phyloP scores from a whole-genome alignment of 2,888 invertebrate genomes.

The Polyommatus icarus region DNA sequence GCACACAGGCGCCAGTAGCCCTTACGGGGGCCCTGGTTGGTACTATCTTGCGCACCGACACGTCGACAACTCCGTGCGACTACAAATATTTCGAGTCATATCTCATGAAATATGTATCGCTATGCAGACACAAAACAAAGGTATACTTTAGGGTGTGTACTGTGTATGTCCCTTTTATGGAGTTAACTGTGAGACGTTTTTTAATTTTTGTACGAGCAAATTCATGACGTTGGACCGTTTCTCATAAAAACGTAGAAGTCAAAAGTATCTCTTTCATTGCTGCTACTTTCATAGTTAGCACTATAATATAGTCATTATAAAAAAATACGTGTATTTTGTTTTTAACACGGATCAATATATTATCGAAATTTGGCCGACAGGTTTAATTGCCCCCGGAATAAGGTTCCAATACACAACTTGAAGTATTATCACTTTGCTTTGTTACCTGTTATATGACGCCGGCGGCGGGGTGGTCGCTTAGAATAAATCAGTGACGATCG shows the following conservation, averaged over 20 bases:
- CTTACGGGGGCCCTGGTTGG: too few species aligned
- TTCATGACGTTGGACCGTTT: not conserved
- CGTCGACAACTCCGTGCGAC: slow-evolving; percentile 8
- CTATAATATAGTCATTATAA: too few species aligned
- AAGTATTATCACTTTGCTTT: not conserved
- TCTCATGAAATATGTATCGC: not conserved
- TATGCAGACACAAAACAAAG: not conserved
- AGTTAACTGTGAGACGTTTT: not conserved
- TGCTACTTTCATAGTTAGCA: too few species aligned
- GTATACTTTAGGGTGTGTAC: not conserved
- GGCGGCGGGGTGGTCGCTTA: slow-evolving; percentile 64
- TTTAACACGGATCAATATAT: too few species aligned
- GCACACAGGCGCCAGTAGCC: too few species aligned
- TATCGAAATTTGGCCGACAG: too few species aligned
- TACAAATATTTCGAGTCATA: slow-evolving; percentile 21
- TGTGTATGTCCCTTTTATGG: not conserved
- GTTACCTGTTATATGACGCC: not conserved
- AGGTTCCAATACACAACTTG: too few species aligned
- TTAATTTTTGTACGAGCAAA: not conserved
- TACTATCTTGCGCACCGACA: not conserved
- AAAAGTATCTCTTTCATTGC: not conserved
- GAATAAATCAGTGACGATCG: slow-evolving; percentile 90
- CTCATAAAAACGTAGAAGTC: not conserved
- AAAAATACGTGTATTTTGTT: too few species aligned
- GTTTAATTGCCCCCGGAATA: too few species aligned